phyloP scores from a whole-genome alignment of 2,888 invertebrate species.

The Cyclophora albipunctata region DNA sequence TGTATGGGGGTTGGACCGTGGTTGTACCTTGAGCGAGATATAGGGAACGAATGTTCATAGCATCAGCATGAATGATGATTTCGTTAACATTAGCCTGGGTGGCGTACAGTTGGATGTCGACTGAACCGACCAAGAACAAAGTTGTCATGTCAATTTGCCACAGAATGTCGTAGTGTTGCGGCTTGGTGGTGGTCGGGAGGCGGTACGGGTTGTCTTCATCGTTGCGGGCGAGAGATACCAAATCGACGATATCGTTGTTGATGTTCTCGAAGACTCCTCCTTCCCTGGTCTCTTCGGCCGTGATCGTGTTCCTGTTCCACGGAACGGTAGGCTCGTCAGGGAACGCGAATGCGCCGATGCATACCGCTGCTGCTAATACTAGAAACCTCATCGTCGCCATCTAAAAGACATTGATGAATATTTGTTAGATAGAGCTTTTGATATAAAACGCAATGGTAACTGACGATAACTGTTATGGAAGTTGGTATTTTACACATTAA shows the following conservation, averaged over 20 bases:
- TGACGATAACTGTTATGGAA: background rate
- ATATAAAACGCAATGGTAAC: too few species aligned
- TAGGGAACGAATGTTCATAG: slow-evolving; percentile 38
- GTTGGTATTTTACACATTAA: background rate
- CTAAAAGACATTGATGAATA: slow-evolving; percentile 25
- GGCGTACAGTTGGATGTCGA: slow-evolving; percentile 44
- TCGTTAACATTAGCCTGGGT: slow-evolving; percentile 37
- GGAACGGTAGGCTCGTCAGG: slow-evolving; percentile 27
- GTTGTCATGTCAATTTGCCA: slow-evolving; percentile 54
- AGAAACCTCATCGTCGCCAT: slow-evolving; percentile 48
- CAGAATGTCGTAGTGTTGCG: slow-evolving; percentile 65
- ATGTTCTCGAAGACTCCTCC: slow-evolving; percentile 51
- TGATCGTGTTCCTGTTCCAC: slow-evolving; percentile 48
- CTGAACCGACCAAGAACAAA: slow-evolving; percentile 45
- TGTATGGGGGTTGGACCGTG: slow-evolving; percentile 13
- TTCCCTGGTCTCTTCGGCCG: slow-evolving; percentile 50
- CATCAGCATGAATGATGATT: slow-evolving; percentile 51
- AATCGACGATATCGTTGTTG: slow-evolving; percentile 16
- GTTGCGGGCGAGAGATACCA: slow-evolving; percentile 10
- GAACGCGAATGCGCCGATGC: slow-evolving; percentile 22
- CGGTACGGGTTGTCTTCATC: slow-evolving; percentile 29
- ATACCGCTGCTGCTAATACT: slow-evolving; percentile 32
- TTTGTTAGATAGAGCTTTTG: background rate
- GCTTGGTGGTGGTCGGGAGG: slow-evolving; percentile 66
- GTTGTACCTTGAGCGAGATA: slow-evolving; percentile 47